Percentiles rank a stretch among this genome's conserved stretches.
These are phyloP conservation scores for Acanthosepion pharaonis DNA, from an alignment of 2,888 invertebrate species.

Conservation along the genomic window DNA sequence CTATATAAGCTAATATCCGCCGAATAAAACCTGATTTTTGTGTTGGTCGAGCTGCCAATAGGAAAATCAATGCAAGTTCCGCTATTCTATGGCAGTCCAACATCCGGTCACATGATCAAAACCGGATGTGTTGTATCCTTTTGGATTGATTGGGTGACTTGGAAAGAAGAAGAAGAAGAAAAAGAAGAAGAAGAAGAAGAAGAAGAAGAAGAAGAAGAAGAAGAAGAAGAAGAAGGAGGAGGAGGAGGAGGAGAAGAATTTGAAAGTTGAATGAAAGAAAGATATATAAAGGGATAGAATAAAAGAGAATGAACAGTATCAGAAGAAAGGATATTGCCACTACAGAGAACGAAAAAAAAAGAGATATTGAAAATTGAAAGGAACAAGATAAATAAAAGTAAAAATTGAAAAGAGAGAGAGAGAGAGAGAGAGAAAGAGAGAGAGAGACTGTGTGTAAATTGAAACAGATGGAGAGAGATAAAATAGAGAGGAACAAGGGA, in stretches of 20 bases:
- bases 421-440: not conserved
- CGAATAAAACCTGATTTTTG: not conserved
- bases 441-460: not conserved
- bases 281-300: not conserved
- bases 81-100: not conserved
- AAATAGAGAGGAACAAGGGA: not conserved
- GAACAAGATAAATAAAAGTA: too few species aligned
- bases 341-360: not conserved
- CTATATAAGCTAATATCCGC: not conserved
- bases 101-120: constrained; percentile 33
- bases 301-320: not conserved
- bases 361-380: not conserved
- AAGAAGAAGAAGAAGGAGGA: not conserved
- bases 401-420: not conserved
- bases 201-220: not conserved
- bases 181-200: not conserved
- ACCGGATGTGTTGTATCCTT: not conserved
- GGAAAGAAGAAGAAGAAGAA: not conserved
- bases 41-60: not conserved
- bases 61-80: constrained; percentile 33
- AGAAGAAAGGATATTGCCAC: not conserved
- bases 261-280: not conserved
- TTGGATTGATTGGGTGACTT: not conserved
- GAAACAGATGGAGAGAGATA: not conserved
- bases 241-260: not conserved